Conservation (phyloP, 1,140 invertebrate genomes). For the Dreissena rostriformis region DNA sequence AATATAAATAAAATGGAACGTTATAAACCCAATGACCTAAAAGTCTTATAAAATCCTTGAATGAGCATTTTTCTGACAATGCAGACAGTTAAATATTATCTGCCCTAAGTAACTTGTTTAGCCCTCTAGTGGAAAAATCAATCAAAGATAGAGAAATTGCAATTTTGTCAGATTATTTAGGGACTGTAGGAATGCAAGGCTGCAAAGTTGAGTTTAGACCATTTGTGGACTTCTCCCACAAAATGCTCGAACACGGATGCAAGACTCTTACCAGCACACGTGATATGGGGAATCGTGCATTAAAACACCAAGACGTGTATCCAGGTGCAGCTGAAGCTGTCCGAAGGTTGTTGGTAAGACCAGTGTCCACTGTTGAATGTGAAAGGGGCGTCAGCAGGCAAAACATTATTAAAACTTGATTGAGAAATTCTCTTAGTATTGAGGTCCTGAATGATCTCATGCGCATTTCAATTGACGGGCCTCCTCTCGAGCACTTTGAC, state of each 20-base stretch:
- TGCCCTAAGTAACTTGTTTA: slow-evolving; percentile 19
- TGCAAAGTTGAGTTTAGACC: too few species aligned
- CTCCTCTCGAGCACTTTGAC: too few species aligned
- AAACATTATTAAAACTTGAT: background rate
- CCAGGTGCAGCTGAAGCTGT: background rate
- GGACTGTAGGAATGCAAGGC: too few species aligned
- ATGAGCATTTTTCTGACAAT: slow-evolving; percentile 17
- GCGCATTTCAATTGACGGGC: too few species aligned
- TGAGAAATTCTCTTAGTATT: background rate
- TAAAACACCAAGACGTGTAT: too few species aligned
- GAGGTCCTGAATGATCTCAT: too few species aligned
- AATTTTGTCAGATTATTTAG: background rate
- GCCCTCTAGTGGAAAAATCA: background rate
- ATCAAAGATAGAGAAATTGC: background rate
- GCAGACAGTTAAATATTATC: background rate
- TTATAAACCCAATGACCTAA: too few species aligned
- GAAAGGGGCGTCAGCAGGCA: too few species aligned
- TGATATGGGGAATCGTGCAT: background rate
- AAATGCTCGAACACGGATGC: too few species aligned
- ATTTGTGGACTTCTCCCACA: too few species aligned
- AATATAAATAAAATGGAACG: too few species aligned
- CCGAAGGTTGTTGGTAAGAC: too few species aligned
- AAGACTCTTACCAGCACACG: background rate
- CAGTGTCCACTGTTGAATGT: background rate
- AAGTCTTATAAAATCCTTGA: background rate